Evolutionary conservation across 2,888 invertebrate species (phyloP).

Genomic region (Patella depressa): DNA sequence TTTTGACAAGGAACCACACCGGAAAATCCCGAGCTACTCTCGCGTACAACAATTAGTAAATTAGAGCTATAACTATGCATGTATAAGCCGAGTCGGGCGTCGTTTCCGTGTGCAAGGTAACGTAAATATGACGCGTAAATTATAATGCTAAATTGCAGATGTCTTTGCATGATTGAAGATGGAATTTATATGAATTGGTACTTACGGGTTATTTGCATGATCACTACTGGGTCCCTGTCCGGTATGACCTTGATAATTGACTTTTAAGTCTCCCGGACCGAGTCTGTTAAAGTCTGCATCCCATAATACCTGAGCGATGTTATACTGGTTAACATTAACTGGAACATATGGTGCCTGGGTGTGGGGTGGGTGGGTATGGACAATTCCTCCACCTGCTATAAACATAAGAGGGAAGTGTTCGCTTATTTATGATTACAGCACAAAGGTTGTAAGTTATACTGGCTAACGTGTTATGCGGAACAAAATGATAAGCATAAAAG

Average conservation of each 20-base stretch:
- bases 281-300: not conserved
- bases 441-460: not conserved
- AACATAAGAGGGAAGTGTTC: not conserved
- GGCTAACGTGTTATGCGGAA: no score
- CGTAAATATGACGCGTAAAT: no score
- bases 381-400: not conserved
- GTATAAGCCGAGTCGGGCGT: no score
- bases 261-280: not conserved
- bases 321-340: not conserved
- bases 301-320: not conserved
- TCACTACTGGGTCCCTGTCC: constrained; percentile 30
- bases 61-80: no score
- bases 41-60: no score
- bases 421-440: no score
- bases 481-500: not conserved
- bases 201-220: constrained; percentile 14
- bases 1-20: no score
- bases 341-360: not conserved
- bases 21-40: no score
- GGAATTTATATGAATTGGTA: no score
- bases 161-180: no score
- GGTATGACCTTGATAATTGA: constrained; percentile 36
- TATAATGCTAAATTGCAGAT: no score
- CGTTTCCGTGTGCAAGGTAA: no score
- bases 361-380: not conserved